Conservation (phyloP, 2,888 invertebrate genomes). For the Limnephilus lunatus region DNA sequence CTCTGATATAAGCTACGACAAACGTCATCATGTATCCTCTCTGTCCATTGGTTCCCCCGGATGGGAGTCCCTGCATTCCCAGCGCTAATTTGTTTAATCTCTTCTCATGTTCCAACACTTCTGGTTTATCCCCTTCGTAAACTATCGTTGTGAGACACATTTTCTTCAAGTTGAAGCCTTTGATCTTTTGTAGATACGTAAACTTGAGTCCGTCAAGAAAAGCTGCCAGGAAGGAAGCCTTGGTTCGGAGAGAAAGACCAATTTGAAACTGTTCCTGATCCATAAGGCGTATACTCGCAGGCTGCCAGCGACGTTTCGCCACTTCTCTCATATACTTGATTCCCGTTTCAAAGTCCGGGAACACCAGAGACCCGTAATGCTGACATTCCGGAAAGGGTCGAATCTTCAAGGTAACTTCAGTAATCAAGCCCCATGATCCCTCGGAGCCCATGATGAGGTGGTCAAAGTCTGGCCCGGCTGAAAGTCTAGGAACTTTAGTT, state of each 20-base stretch:
- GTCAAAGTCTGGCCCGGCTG: constrained; percentile 97
- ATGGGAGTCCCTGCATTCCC: constrained; percentile 88
- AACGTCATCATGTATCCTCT: constrained; percentile 97
- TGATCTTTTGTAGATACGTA: constrained; percentile 90
- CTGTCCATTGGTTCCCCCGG: constrained; percentile 95
- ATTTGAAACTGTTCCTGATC: constrained; percentile 98
- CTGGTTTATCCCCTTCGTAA: constrained; percentile 88
- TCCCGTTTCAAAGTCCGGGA: constrained; percentile 95
- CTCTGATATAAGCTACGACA: constrained; percentile 97
- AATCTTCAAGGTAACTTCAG: constrained; percentile 92
- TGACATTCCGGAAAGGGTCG: constrained; percentile 91
- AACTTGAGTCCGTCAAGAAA: constrained; percentile 82
- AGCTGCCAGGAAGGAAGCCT: constrained; percentile 68
- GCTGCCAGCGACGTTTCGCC: constrained; percentile 89
- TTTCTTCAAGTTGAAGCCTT: constrained; percentile 87
- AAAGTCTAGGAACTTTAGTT: constrained; percentile 91
- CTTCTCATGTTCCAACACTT: constrained; percentile 79
- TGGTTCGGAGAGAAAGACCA: constrained; percentile 87
- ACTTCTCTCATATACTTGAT: constrained; percentile 93
- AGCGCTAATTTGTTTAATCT: constrained; percentile 88
- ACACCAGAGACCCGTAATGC: constrained; percentile 95
- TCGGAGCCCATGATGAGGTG: constrained; percentile 91
- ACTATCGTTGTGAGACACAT: constrained; percentile 95
- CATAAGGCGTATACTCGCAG: constrained; percentile 97
- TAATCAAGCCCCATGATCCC: constrained; percentile 96